A percentile compares a stretch with the other conserved stretches of the same genome.
Conservation (phyloP, 2,888 invertebrate genomes). For the Cheilosia variabilis region DNA sequence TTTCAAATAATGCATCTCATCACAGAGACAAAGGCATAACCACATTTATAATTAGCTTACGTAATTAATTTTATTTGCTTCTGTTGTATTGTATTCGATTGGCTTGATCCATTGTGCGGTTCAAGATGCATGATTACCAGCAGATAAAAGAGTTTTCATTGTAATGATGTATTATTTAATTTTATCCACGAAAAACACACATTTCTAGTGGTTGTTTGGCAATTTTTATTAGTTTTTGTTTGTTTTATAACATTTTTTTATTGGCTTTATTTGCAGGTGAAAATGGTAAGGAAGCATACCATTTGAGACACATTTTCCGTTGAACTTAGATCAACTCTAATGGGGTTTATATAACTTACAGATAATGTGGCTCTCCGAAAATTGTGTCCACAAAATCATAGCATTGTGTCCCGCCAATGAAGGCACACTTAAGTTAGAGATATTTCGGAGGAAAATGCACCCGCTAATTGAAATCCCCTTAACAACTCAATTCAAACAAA, state of each 20-base stretch:
- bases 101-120: conserved; percentile 50
- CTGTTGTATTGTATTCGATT: conserved; percentile 42
- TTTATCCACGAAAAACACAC: conserved; percentile 12
- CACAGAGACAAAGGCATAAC: conserved; percentile 10
- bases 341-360: too few species aligned
- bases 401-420: too few species aligned
- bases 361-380: too few species aligned
- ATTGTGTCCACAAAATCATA: too few species aligned
- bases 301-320: background rate
- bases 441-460: too few species aligned
- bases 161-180: conserved; percentile 49
- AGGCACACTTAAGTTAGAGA: too few species aligned
- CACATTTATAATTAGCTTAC: conserved; percentile 60
- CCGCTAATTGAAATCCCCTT: too few species aligned
- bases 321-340: background rate
- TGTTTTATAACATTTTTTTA: background rate
- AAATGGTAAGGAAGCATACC: conserved; percentile 6
- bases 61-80: conserved; percentile 46
- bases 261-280: background rate
- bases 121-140: conserved; percentile 54
- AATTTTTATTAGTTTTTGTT: conserved; percentile 15
- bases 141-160: conserved; percentile 47
- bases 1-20: conserved; percentile 4
- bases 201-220: conserved; percentile 27
- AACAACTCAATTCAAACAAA: background rate